Base-by-base conservation (phyloP, 2,888 invertebrate genomes). In the Saturnia pavonia region DNA sequence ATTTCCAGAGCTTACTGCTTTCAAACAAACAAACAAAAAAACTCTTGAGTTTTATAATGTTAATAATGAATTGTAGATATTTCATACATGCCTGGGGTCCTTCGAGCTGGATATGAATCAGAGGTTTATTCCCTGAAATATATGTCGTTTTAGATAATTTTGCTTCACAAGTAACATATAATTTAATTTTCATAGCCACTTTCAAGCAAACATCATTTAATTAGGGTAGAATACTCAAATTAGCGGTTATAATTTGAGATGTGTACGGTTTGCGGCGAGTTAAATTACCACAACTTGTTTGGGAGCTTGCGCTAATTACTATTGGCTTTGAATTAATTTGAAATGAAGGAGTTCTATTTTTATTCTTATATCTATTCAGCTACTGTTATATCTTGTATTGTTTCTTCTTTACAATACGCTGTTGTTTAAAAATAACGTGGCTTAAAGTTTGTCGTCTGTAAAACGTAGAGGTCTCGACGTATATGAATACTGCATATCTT, bases 401-500 rank as follows among this genome's bases (percentile, higher is more conserved):
- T 48, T 48, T 48, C 19, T 7, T 48, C 19, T n/a, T 48, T 19
- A 48, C 0, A 6, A 16, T 16, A 7, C 4, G 16, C 16, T 19
- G 4, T 19, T 48, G 16, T 48, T 48, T 0, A 19, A 1, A 48
- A 51, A 2, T 40, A 68, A n/a, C 19, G 14, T 22, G 12, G 25
- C 63, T 69, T 69, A 65, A 34, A 69, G 51, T 66, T 51, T 40
- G 66, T 69, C 65, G 51, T 48, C 40, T 25, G 69, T 69, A 65
- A 69, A 40, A 40, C 51, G 51, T 66, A 66, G 57, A 68, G 63
- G 60, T 71, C 45, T 71, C 68, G 27, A 22, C 27, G 19, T 22
- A 27, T 25, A 48, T 71, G 60, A 71, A 71, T 68, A 68, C 63
- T 63, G 22, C 63, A 68, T 63, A 60, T 40, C n/a, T 71, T 54